Conservation (phyloP, 2,797 vertebrate species). For the Orestias chungarensis region DNA sequence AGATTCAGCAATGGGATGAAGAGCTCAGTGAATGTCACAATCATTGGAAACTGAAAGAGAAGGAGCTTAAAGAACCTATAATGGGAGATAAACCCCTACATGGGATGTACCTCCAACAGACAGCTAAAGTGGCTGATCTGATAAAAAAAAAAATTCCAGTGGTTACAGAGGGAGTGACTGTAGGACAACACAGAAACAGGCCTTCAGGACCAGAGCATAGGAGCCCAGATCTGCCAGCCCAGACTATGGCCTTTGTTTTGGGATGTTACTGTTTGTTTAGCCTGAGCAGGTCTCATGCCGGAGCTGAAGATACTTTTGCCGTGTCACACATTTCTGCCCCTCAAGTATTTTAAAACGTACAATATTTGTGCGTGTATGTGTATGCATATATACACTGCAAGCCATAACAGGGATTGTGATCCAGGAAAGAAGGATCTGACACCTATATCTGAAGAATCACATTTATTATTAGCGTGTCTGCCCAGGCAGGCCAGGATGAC, state of each 20-base stretch:
- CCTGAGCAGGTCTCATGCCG: conserved; percentile 56
- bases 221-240: too few relatives aligned
- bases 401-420: conserved; percentile 55
- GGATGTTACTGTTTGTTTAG: conserved; percentile 30
- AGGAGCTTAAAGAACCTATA: too few relatives aligned
- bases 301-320: conserved; percentile 49
- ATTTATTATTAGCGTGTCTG: conserved; percentile 34
- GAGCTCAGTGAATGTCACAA: too few relatives aligned
- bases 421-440: conserved; percentile 15
- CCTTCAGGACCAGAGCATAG: too few relatives aligned
- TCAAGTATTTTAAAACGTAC: conserved; percentile 5
- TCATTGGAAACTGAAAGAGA: too few relatives aligned
- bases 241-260: conserved; percentile 27
- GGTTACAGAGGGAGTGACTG: too few relatives aligned
- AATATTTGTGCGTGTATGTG: background rate
- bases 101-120: too few relatives aligned
- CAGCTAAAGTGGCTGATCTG: too few relatives aligned
- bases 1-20: too few relatives aligned
- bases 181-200: too few relatives aligned
- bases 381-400: background rate
- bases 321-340: conserved; percentile 56
- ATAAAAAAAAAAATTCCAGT: too few relatives aligned
- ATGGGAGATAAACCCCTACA: too few relatives aligned
- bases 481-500: conserved; percentile 22
- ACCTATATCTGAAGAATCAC: conserved; percentile 5